These are phyloP conservation scores for Argya squamiceps DNA, from an alignment of 2,797 vertebrate species.

Conservation along the genomic window DNA sequence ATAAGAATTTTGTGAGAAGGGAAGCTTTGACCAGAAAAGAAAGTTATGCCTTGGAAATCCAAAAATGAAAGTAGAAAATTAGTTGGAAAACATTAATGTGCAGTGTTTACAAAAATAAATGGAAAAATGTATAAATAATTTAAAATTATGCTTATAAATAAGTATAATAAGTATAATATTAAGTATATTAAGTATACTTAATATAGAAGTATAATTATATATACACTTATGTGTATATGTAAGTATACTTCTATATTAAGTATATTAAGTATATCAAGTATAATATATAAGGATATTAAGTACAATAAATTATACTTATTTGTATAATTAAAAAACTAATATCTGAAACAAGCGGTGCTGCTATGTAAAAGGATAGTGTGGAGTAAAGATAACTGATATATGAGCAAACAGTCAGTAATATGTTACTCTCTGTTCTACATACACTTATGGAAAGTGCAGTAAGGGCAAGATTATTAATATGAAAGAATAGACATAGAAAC, in stretches of 20 bases:
- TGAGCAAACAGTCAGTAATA: not conserved
- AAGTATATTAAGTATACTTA: no score
- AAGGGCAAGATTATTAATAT: not conserved
- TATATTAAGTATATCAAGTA: no score
- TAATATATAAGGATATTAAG: no score
- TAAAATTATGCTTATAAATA: no score
- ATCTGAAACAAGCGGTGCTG: not conserved
- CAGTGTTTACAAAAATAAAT: not conserved
- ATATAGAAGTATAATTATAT: no score
- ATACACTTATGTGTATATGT: no score
- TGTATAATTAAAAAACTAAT: not conserved
- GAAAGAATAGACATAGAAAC: not conserved
- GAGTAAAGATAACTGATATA: not conserved
- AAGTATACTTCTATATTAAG: no score
- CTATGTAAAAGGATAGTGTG: not conserved
- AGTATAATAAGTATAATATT: no score
- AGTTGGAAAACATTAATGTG: not conserved
- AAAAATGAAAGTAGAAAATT: not conserved
- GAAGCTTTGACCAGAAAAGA: not conserved
- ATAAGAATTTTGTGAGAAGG: not conserved
- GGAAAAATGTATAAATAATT: not conserved
- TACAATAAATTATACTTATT: not conserved
- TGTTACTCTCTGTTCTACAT: not conserved
- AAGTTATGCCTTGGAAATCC: not conserved
- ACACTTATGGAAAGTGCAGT: not conserved